Evolutionary conservation across 1,140 invertebrate genomes (phyloP).

Genomic region (Magallana gigas): DNA sequence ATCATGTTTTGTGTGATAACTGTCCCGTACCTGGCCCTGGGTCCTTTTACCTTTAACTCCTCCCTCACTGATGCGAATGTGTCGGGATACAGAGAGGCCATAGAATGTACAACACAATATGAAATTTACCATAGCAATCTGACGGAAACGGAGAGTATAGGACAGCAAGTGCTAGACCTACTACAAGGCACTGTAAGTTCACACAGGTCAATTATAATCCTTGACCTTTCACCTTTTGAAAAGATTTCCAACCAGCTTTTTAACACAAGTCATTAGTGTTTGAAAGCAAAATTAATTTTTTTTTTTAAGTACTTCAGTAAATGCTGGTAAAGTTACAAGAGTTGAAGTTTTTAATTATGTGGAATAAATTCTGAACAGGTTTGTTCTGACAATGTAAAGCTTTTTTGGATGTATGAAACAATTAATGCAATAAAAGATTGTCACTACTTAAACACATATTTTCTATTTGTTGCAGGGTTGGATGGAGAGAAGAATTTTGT

Average conservation of each 20-base stretch:
- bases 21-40: constrained; percentile 49
- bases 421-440: too few species aligned
- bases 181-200: constrained; percentile 57
- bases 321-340: too few species aligned
- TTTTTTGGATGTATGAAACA: too few species aligned
- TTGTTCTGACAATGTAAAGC: too few species aligned
- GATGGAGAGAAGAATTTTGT: constrained; percentile 87
- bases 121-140: constrained; percentile 46
- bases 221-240: too few species aligned
- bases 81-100: constrained; percentile 20
- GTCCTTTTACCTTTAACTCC: constrained; percentile 38
- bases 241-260: too few species aligned
- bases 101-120: constrained; percentile 53
- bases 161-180: constrained; percentile 50
- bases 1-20: constrained; percentile 57
- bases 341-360: too few species aligned
- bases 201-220: not conserved
- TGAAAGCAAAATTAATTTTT: too few species aligned
- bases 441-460: too few species aligned
- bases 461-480: constrained; percentile 80
- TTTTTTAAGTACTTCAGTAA: too few species aligned
- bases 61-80: constrained; percentile 32
- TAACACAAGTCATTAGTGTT: too few species aligned
- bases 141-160: constrained; percentile 9
- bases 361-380: too few species aligned